These are phyloP conservation scores for Leptinotarsa lineolata DNA, from an alignment of 1,140 invertebrate genomes.

Conservation along the genomic window DNA sequence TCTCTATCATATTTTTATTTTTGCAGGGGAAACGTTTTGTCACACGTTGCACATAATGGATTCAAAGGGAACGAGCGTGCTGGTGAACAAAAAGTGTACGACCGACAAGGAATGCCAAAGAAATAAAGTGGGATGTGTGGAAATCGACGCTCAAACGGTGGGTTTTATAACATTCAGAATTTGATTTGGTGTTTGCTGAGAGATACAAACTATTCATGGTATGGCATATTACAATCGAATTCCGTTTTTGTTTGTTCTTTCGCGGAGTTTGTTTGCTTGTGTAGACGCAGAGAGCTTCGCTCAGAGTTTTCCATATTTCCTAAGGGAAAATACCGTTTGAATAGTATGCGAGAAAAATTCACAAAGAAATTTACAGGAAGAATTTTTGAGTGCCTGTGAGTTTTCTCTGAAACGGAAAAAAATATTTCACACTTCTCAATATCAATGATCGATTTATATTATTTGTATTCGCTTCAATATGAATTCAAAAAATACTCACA, in stretches of 20 bases:
- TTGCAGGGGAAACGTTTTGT: conserved; percentile 64
- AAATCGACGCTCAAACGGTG: conserved; percentile 68
- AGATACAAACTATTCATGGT: conserved; percentile 16
- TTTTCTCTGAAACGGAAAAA: too few relatives aligned
- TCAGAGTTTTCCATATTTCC: neutral
- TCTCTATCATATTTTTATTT: conserved; percentile 24
- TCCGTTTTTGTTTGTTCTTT: conserved; percentile 3
- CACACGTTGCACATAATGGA: conserved; percentile 70
- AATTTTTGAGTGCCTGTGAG: too few relatives aligned
- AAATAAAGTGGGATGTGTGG: conserved; percentile 66
- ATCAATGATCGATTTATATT: too few relatives aligned
- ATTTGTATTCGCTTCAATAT: too few relatives aligned
- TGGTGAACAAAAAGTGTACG: conserved; percentile 70
- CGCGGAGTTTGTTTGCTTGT: neutral
- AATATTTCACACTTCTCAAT: too few relatives aligned
- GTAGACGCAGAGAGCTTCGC: too few relatives aligned
- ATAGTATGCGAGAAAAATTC: neutral
- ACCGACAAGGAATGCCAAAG: conserved; percentile 65
- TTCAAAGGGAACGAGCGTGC: conserved; percentile 65
- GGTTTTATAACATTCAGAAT: conserved; percentile 18
- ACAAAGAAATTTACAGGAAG: too few relatives aligned
- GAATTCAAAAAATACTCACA: too few relatives aligned
- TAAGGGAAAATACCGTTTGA: neutral
- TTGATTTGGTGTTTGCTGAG: conserved; percentile 33
- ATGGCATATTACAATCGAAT: conserved; percentile 3